A percentile compares a stretch with the other conserved stretches of the same genome.
Conservation (phyloP, 2,113 vertebrate species). For the Phycodurus eques region DNA sequence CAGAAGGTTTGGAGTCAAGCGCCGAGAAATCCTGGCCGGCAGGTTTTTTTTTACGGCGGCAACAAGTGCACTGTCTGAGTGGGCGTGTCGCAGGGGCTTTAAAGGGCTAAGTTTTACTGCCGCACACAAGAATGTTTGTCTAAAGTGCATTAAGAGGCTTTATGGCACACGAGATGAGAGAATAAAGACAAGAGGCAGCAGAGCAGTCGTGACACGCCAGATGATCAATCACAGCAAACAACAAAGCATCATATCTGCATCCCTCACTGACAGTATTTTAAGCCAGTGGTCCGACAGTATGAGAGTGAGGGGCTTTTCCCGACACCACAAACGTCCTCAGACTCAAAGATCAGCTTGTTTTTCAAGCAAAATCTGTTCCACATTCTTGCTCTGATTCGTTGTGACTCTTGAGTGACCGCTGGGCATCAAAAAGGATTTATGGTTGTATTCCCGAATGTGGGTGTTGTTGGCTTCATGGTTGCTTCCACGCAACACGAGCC, state of each 20-base stretch:
- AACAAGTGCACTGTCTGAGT: constrained; percentile 59
- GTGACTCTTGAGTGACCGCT: constrained; percentile 6
- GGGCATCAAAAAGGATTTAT: background rate
- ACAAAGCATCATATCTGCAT: constrained; percentile 14
- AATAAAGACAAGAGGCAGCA: constrained; percentile 42
- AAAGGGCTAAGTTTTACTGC: constrained; percentile 51
- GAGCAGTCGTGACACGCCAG: constrained; percentile 8
- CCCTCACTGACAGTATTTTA: constrained; percentile 3
- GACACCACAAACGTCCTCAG: constrained; percentile 8
- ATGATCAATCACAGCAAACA: constrained; percentile 38
- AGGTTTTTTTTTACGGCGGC: constrained; percentile 31
- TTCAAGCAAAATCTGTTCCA: constrained; percentile 42
- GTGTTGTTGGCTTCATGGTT: background rate
- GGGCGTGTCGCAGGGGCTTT: constrained; percentile 49
- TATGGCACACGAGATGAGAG: constrained; percentile 34
- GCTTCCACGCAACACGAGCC: background rate
- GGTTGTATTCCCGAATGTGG: background rate
- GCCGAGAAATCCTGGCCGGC: constrained; percentile 12
- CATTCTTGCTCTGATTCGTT: constrained; percentile 13
- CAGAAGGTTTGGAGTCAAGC: constrained; percentile 32
- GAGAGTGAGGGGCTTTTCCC: constrained; percentile 24
- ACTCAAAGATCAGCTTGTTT: constrained; percentile 52
- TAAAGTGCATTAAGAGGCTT: constrained; percentile 5
- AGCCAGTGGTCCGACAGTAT: constrained; percentile 26
- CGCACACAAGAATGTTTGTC: constrained; percentile 45